Percentiles rank a stretch among this genome's conserved stretches.
These are phyloP conservation scores for Gila orcuttii DNA, from an alignment of 2,113 vertebrate genomes.

Conservation along the genomic window DNA sequence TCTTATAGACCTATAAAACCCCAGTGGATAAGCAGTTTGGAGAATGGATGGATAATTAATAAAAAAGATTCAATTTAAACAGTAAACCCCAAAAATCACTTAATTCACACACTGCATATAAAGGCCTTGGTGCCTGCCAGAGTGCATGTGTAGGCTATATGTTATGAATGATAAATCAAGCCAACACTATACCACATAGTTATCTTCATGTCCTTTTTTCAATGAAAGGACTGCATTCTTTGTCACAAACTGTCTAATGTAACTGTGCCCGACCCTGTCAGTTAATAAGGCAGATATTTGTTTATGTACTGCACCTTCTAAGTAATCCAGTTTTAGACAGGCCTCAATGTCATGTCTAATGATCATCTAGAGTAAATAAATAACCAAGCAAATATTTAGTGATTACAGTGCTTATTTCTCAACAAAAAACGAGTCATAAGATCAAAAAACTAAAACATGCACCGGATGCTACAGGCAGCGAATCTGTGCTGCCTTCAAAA, in stretches of 20 bases:
- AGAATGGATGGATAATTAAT: too few species aligned
- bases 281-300: background rate
- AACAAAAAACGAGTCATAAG: background rate
- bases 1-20: too few species aligned
- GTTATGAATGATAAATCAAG: background rate
- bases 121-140: background rate
- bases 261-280: too few species aligned
- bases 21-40: too few species aligned
- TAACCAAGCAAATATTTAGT: background rate
- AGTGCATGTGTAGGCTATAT: background rate
- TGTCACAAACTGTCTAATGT: too few species aligned
- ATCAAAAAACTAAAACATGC: background rate
- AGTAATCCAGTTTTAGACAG: background rate
- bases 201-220: background rate
- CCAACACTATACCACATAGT: background rate
- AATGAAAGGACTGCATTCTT: background rate
- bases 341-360: background rate
- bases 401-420: background rate
- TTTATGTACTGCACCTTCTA: background rate
- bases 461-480: background rate
- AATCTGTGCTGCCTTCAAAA: background rate
- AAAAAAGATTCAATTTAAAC: too few species aligned
- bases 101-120: background rate
- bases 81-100: background rate
- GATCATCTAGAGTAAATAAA: background rate